Evolutionary conservation across 2,797 vertebrate species (phyloP), one percentile per base, ranked within the genome.

Genomic region (Gymnoscopelus microlampas): DNA sequence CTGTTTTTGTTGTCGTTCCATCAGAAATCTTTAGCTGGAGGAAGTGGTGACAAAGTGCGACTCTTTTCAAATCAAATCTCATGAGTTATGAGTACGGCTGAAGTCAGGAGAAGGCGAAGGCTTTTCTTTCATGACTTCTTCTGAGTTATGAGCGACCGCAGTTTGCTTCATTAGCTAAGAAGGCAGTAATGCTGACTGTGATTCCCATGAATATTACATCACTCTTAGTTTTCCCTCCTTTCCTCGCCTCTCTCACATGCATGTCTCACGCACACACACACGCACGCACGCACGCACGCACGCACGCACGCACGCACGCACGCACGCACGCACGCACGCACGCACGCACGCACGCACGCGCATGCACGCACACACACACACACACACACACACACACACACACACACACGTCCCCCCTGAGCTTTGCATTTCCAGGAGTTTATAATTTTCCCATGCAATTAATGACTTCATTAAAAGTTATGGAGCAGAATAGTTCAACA

Each of bases 81-180:
- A 19, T 44, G 39, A 44, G 39, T 44, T 44, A 9, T 44, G 39
- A 8, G 39, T 10, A 44, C 8, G 39, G 39, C 9, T 8, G 39
- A 44, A 44, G 39, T 44, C 39, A 0, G 26, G 50, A 51, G 14
- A 51, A 6, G n/a, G 50, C 12, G 50, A 50, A 3, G 14, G 14
- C 7, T 13, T 13, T 51, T 51, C 3, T 51, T 51, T 79, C 73
- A 72, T 81, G 80, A 83, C 75, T 75, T 73, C 74, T 75, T 71
- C 35, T 84, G 84, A 88, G 83, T 90, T 85, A 87, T 35, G 84
- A 81, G 78, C 55, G 71, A 80, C 54, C 19, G 74, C 73, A 77
- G 73, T 82, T 44, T 14, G 44, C 60, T 82, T 92, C 87, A 86
- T 93, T 91, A 90, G 84, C 81, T 88, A 86, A 87, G 89, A 85